Percentiles rank a stretch among this genome's conserved stretches.
phyloP scores from a whole-genome alignment of 2,888 invertebrate species.

The Seira sanloemensis region DNA sequence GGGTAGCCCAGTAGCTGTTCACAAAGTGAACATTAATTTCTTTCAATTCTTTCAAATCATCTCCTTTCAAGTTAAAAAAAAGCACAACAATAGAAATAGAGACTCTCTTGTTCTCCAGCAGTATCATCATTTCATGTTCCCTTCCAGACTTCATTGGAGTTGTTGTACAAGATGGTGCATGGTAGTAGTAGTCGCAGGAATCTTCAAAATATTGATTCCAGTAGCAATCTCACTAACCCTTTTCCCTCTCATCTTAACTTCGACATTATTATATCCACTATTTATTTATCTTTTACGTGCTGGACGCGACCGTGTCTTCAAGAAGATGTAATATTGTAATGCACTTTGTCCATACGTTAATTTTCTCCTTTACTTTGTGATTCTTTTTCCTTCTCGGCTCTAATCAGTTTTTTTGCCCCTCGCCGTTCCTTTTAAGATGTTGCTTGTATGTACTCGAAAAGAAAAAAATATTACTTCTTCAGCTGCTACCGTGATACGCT shows the following conservation, averaged over 20 bases:
- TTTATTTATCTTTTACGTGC: constrained; percentile 14
- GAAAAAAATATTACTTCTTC: constrained; percentile 49
- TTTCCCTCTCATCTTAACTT: not conserved
- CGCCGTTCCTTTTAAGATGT: not conserved
- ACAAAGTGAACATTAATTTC: constrained; percentile 26
- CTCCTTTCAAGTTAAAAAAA: constrained; percentile 9
- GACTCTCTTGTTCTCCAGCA: constrained; percentile 2
- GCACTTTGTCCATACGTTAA: constrained; percentile 38
- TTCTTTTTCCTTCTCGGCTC: constrained; percentile 26
- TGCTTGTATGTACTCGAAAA: not conserved
- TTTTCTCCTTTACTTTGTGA: constrained; percentile 41
- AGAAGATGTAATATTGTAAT: not conserved
- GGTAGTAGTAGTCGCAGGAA: not conserved
- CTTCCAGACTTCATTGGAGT: not conserved
- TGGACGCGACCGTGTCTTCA: not conserved
- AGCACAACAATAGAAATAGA: constrained; percentile 34
- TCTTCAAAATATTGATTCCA: not conserved
- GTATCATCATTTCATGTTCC: not conserved
- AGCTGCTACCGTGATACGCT: constrained; percentile 59
- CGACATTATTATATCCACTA: not conserved
- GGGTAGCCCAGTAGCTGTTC: constrained; percentile 47
- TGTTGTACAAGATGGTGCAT: not conserved
- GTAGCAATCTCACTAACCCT: not conserved
- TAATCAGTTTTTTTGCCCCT: constrained; percentile 48
- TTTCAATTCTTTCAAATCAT: constrained; percentile 23